Base-by-base conservation (phyloP, 2,797 vertebrate genomes). In the Arremon brunneinucha region DNA sequence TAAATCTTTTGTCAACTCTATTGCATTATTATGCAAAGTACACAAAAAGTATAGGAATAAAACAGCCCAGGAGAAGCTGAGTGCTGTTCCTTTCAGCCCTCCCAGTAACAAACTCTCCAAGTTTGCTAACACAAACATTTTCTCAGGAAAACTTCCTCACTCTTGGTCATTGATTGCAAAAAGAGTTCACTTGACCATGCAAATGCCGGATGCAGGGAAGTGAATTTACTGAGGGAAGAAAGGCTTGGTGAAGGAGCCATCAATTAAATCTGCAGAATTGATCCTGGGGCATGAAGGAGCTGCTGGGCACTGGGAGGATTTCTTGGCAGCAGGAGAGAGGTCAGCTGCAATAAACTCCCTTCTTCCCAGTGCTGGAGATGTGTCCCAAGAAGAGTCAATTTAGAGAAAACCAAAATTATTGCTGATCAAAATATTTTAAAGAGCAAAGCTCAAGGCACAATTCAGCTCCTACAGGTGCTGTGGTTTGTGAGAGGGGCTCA, bases 11-110 rank as follows among this genome's bases (percentile, higher is more conserved):
- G 96, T 96, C 94, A 88, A 81, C 64, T 94, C 92, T 93, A 96
- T 96, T 91, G 92, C 92, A 97, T 97, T 97, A 95, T 96, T 96
- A 97, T 97, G 97, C 96, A 96, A 96, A 96, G 86, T 94, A 80
- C 92, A 95, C 90, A 94, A 96, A 95, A 95, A 95, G 53, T 75
- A 49, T 81, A 84, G 65, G 65, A 90, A 93, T 65, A 89, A 96
- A 96, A 64, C 85, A 93, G 59, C 62, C 75, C 0, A 1, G 76
- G 90, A 94, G 82, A 72, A 95, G 92, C 35, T 0, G 3, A 74
- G 64, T 14, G 79, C 72, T 41, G 35, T 4, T 96, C 79, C 70
- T 95, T 94, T 89, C 94, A 96, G 65, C 27, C 57, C 52, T 69
- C 76, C 78, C 44, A 75, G 90, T 90, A 95, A 84, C 91, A 83